Base-by-base conservation (phyloP, 2,888 invertebrate genomes). In the Neoascia interrupta region DNA sequence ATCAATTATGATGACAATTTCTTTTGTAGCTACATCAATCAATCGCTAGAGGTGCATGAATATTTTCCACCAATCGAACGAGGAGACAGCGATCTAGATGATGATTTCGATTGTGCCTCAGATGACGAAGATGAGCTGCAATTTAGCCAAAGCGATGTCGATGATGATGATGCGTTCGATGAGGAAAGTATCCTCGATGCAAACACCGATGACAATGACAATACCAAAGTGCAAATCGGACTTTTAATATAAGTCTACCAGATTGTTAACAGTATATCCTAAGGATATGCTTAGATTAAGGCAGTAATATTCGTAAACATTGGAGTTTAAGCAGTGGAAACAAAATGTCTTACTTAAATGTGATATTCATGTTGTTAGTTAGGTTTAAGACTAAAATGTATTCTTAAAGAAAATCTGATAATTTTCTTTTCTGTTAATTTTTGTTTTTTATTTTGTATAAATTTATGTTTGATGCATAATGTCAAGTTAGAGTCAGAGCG, bases 1-100 rank as follows among this genome's bases (percentile, higher is more conserved):
- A 69, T 73, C 74, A 28, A 6, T 49, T 54, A 51, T 81, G 75
- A 69, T 63, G 75, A 66, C 34, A 41, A 49, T 70, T 92, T 91
- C 91, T 92, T 92, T 94, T 94, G 90, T 94, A 96, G 96, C 92
- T 96, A 96, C 92, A 91, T 94, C 91, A 95, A 95, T 92, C 96
- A 96, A 91, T 95, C 95, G 91, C 92, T 94, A 92, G 94, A 94
- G 91, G 95, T 96, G 91, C 95, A 96, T 93, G 96, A 96, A 91
- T 93, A 96, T 90, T 96, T 96, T 91, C 96, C 96, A 89, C 92
- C 92, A 86, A 89, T 92, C 43, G 82, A 83, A 85, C 88, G 88
- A 84, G n/a, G n/a, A n/a, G 86, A 88, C 34, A 85, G 85, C 70
- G 84, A 85, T 37, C 84, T 82, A 72, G 85, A 85, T 18, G 85